phyloP scores from a whole-genome alignment of 2,113 vertebrate species.

The Speoplatyrhinus poulsoni region DNA sequence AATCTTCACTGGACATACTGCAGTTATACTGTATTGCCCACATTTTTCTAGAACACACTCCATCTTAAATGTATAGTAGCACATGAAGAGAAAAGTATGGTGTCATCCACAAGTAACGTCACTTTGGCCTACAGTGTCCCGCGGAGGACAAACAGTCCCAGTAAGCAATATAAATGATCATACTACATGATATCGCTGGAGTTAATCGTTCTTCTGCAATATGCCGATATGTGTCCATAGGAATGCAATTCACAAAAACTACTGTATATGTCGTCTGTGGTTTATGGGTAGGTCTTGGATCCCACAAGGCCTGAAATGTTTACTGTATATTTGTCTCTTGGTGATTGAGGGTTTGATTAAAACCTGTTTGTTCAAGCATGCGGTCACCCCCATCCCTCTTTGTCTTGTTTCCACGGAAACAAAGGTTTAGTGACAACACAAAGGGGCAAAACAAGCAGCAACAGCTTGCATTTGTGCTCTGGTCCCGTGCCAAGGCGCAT shows the following conservation, averaged over 20 bases:
- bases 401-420: background rate
- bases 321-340: too few species aligned
- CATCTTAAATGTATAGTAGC: background rate
- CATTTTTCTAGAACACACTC: constrained; percentile 36
- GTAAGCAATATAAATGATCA: too few species aligned
- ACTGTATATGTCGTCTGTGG: constrained; percentile 1
- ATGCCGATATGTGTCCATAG: constrained; percentile 23
- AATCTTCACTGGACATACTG: too few species aligned
- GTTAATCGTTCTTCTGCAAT: constrained; percentile 8
- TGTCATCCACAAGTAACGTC: background rate
- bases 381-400: background rate
- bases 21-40: too few species aligned
- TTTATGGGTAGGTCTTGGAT: background rate
- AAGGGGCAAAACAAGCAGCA: constrained; percentile 61
- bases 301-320: too few species aligned
- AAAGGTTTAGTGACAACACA: constrained; percentile 29
- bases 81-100: background rate
- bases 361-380: too few species aligned
- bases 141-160: constrained; percentile 12
- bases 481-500: constrained; percentile 70
- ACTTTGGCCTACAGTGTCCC: constrained; percentile 15
- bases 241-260: constrained; percentile 36
- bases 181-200: constrained; percentile 3
- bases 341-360: too few species aligned
- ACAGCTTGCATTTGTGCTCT: constrained; percentile 79